A percentile compares a stretch with the other conserved stretches of the same genome.
These are phyloP conservation scores for Oncorhynchus masou DNA, from an alignment of 2,113 vertebrate species.

Conservation along the genomic window DNA sequence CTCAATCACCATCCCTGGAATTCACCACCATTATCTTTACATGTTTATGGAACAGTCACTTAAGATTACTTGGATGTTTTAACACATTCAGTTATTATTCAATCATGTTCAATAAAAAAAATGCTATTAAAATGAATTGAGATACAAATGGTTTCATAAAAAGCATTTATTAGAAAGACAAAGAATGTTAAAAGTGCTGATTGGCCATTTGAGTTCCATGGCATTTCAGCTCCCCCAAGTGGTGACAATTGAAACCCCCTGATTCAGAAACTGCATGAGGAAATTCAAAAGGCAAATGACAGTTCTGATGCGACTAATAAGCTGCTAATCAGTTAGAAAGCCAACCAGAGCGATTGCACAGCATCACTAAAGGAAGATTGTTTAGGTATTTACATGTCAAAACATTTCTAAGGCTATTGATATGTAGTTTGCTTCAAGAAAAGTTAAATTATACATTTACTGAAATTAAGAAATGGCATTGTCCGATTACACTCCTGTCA, in stretches of 20 bases:
- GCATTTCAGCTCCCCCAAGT: neutral
- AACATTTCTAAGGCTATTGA: neutral
- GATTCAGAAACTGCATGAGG: neutral
- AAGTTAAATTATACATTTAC: neutral
- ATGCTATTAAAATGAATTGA: neutral
- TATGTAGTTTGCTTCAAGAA: neutral
- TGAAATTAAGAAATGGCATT: neutral
- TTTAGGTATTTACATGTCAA: neutral
- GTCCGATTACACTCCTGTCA: no score
- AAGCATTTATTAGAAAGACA: neutral
- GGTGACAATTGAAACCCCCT: neutral
- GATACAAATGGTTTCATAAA: neutral
- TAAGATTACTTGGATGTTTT: no score
- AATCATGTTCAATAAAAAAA: neutral
- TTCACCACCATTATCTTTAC: no score
- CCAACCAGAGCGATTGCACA: no score
- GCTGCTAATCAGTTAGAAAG: no score
- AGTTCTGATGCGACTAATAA: neutral
- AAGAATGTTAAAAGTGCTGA: neutral
- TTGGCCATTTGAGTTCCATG: neutral
- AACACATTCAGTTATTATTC: no score
- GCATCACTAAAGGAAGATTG: neutral
- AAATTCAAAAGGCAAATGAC: neutral
- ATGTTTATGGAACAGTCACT: no score
- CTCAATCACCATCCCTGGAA: no score